A percentile compares a stretch with the other conserved stretches of the same genome.
Evolutionary conservation across 2,113 vertebrate genomes (phyloP).

Genomic region (Pteruthius melanotis): DNA sequence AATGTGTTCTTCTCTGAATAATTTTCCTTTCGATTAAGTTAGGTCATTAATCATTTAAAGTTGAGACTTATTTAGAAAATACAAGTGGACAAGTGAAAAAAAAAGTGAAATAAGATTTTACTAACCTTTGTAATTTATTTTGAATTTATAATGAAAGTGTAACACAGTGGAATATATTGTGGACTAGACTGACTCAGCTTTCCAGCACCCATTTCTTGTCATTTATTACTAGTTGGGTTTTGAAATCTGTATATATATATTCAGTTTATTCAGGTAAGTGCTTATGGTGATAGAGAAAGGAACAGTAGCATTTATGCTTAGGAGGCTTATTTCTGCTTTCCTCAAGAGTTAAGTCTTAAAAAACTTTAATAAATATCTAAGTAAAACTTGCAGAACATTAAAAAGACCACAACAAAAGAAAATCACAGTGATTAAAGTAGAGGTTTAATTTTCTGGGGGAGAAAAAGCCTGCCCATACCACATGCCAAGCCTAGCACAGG

Average conservation of each 20-base stretch:
- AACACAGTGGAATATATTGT: background rate
- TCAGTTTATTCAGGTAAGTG: background rate
- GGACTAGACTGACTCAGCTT: background rate
- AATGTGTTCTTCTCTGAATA: background rate
- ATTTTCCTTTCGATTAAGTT: background rate
- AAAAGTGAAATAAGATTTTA: background rate
- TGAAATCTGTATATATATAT: background rate
- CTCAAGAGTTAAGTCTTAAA: background rate
- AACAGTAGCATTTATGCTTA: background rate
- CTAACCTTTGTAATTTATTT: background rate
- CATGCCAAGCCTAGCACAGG: background rate
- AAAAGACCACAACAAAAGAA: constrained; percentile 33
- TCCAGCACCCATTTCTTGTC: background rate
- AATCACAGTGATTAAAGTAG: background rate
- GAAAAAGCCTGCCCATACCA: background rate
- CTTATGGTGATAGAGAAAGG: background rate
- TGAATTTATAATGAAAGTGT: background rate
- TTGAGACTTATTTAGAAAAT: constrained; percentile 16
- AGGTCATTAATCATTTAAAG: constrained; percentile 13
- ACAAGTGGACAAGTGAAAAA: background rate
- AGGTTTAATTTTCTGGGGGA: background rate
- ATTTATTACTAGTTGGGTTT: background rate
- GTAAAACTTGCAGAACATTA: background rate
- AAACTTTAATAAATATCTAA: background rate
- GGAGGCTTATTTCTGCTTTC: background rate